phyloP scores from a whole-genome alignment of 2,888 invertebrate species.

The Gymnosoma rotundatum region DNA sequence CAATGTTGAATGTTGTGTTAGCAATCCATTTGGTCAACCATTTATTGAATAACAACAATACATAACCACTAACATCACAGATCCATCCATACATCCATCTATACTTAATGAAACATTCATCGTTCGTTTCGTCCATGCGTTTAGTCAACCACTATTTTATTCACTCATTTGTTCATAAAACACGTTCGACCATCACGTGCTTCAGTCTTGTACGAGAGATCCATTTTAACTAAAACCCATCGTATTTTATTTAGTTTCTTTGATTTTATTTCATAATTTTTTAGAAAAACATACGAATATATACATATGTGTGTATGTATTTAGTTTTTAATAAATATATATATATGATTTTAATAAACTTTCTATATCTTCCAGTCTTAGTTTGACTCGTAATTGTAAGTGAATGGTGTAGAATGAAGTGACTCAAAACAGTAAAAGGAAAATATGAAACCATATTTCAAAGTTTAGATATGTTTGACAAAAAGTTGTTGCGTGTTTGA shows the following conservation, averaged over 20 bases:
- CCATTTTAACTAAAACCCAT: conserved; percentile 77
- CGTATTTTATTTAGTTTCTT: conserved; percentile 14
- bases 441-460: background rate
- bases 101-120: conserved; percentile 37
- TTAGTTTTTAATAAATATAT: no score
- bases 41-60: conserved; percentile 49
- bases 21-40: conserved; percentile 35
- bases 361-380: background rate
- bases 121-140: conserved; percentile 47
- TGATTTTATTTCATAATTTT: conserved; percentile 21
- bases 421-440: conserved; percentile 33
- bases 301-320: background rate
- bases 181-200: conserved; percentile 80
- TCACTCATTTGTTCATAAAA: conserved; percentile 66
- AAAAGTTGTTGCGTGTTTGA: background rate
- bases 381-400: background rate
- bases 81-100: conserved; percentile 29
- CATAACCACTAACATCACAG: conserved; percentile 44
- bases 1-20: conserved; percentile 39
- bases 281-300: background rate
- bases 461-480: background rate
- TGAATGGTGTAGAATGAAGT: background rate
- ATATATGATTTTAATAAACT: conserved; percentile 24
- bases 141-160: conserved; percentile 49
- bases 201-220: conserved; percentile 79